Evolutionary conservation across 1,140 invertebrate species (phyloP).

Genomic region (Bombus sibiricus): DNA sequence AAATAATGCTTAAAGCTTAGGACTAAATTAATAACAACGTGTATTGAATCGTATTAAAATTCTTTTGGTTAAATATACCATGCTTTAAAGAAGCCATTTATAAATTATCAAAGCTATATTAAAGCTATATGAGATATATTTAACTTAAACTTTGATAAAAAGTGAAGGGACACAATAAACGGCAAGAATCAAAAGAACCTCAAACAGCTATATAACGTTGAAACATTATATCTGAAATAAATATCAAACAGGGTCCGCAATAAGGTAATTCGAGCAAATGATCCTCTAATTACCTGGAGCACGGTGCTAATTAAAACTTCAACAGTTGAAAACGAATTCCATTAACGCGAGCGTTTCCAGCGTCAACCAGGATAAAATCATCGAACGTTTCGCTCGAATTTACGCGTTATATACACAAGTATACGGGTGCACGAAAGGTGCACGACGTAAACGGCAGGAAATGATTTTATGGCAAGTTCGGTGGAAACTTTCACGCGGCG

Average conservation of each 20-base stretch:
- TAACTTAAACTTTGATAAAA: no score
- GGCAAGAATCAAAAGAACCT: neutral
- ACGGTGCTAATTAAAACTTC: conserved; percentile 26
- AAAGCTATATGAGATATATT: no score
- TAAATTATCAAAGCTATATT: no score
- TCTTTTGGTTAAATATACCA: no score
- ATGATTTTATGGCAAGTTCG: conserved; percentile 9
- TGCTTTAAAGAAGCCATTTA: no score
- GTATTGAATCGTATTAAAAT: no score
- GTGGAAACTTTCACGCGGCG: conserved; percentile 20
- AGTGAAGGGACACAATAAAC: neutral
- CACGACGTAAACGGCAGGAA: neutral
- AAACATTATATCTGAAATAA: neutral
- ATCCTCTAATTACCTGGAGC: conserved; percentile 14
- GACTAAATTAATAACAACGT: no score
- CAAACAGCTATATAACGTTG: neutral
- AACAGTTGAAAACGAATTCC: conserved; percentile 13
- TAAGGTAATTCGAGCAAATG: conserved; percentile 22
- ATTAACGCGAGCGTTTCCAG: conserved; percentile 8
- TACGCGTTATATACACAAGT: no score
- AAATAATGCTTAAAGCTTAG: no score
- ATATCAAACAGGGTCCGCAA: neutral
- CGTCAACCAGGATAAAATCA: conserved; percentile 7
- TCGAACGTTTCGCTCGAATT: neutral
- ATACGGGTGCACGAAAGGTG: neutral